phyloP scores from a whole-genome alignment of 1,140 invertebrate genomes.

The Megalopta genalis region DNA sequence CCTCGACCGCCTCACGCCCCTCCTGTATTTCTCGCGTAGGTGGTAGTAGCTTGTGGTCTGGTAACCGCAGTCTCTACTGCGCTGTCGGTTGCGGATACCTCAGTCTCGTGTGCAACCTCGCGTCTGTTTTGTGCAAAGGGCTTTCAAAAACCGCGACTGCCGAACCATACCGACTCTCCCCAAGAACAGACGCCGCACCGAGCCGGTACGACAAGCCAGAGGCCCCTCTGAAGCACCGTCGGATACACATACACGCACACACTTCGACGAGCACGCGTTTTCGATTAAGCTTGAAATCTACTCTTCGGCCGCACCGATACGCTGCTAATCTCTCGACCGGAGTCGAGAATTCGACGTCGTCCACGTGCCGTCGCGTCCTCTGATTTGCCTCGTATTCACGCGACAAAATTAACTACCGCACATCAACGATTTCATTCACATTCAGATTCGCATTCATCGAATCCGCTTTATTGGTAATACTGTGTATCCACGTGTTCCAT shows the following conservation, averaged over 20 bases:
- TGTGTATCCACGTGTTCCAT: too few relatives aligned
- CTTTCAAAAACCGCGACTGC: constrained; percentile 76
- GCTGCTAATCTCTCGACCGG: constrained; percentile 3
- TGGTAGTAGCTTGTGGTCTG: constrained; percentile 76
- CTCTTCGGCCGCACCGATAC: constrained; percentile 12
- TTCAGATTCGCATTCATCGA: too few relatives aligned
- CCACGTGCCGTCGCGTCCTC: neutral
- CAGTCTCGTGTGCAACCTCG: constrained; percentile 66
- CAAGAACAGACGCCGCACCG: constrained; percentile 54
- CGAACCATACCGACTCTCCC: constrained; percentile 58
- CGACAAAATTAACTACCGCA: neutral
- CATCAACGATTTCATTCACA: too few relatives aligned
- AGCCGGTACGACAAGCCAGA: constrained; percentile 48
- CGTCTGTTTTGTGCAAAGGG: constrained; percentile 72
- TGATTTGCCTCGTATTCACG: too few relatives aligned
- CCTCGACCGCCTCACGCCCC: constrained; percentile 46
- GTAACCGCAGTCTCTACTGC: constrained; percentile 76
- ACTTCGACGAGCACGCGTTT: constrained; percentile 53
- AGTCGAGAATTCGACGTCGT: neutral
- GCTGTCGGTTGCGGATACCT: constrained; percentile 72
- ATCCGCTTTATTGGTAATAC: too few relatives aligned
- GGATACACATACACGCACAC: constrained; percentile 24
- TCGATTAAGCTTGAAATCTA: constrained; percentile 51
- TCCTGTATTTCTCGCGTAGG: constrained; percentile 59
- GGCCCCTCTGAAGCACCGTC: constrained; percentile 38